phyloP scores from a whole-genome alignment of 2,888 invertebrate species.

The Phortica okadai region DNA sequence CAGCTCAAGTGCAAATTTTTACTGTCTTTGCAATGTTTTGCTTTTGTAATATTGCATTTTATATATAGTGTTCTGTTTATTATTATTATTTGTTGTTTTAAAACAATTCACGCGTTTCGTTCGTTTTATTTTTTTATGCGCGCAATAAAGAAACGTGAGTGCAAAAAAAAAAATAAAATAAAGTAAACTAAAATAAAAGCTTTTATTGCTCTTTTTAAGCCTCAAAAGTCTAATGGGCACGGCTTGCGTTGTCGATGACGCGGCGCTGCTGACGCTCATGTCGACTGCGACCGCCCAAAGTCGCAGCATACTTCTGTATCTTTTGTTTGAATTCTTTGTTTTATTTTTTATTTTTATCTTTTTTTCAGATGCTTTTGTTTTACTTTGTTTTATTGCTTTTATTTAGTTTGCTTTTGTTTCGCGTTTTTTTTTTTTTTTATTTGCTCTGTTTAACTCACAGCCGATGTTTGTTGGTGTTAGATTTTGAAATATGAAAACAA shows the following conservation, averaged over 20 bases:
- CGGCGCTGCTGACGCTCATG: neutral
- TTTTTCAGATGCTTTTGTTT: neutral
- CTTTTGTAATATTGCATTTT: conserved; percentile 60
- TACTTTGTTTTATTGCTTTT: neutral
- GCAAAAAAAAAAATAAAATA: neutral
- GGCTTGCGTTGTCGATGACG: neutral
- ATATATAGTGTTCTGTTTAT: conserved; percentile 17
- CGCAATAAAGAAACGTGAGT: conserved; percentile 18
- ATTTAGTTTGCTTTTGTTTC: conserved; percentile 11
- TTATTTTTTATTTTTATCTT: neutral
- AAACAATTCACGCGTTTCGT: neutral
- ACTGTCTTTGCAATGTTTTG: conserved; percentile 41
- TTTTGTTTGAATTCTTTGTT: conserved; percentile 2
- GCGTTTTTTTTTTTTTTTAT: conserved; percentile 2
- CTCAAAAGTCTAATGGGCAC: conserved; percentile 3
- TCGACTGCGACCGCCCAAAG: neutral
- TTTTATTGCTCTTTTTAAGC: conserved; percentile 17
- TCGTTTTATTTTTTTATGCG: neutral
- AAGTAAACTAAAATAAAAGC: neutral
- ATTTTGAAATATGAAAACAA: conserved; percentile 7
- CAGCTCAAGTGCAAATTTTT: conserved; percentile 51
- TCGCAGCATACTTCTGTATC: neutral
- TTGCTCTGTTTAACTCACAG: conserved; percentile 16
- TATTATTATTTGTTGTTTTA: neutral
- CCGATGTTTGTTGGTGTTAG: neutral